phyloP scores from a whole-genome alignment of 2,888 invertebrate species.

The Cataglyphis cursor region DNA sequence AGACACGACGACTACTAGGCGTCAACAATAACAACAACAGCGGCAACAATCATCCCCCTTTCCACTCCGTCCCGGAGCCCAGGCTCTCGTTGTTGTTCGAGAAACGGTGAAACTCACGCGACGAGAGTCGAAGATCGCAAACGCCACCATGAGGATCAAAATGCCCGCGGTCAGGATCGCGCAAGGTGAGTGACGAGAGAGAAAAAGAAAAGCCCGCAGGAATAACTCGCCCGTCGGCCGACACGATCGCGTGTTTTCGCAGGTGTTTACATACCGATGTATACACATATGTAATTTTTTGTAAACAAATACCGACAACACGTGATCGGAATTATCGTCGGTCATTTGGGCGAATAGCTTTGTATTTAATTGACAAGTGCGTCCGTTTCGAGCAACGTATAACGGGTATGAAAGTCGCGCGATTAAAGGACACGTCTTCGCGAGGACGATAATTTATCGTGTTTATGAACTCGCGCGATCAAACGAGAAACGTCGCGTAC shows the following conservation, averaged over 20 bases:
- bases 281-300: not conserved
- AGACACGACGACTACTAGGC: constrained; percentile 25
- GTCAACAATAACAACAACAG: not conserved
- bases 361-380: not conserved
- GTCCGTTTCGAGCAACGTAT: not conserved
- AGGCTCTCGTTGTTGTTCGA: constrained; percentile 34
- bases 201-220: not conserved
- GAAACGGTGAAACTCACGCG: constrained; percentile 64
- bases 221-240: constrained; percentile 30
- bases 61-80: constrained; percentile 63
- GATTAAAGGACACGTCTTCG: constrained; percentile 16
- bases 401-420: not conserved
- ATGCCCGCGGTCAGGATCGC: constrained; percentile 98
- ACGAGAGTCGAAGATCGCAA: constrained; percentile 67
- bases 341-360: not conserved
- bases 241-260: not conserved
- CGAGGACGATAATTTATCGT: not conserved
- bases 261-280: constrained; percentile 14
- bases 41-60: constrained; percentile 8
- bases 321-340: constrained; percentile 4
- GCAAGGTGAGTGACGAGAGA: constrained; percentile 92
- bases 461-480: constrained; percentile 23
- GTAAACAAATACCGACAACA: not conserved
- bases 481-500: no score
- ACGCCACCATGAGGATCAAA: constrained; percentile 97